Conservation (phyloP, 2,113 vertebrate genomes). For the Leptobrachium ailaonicum region DNA sequence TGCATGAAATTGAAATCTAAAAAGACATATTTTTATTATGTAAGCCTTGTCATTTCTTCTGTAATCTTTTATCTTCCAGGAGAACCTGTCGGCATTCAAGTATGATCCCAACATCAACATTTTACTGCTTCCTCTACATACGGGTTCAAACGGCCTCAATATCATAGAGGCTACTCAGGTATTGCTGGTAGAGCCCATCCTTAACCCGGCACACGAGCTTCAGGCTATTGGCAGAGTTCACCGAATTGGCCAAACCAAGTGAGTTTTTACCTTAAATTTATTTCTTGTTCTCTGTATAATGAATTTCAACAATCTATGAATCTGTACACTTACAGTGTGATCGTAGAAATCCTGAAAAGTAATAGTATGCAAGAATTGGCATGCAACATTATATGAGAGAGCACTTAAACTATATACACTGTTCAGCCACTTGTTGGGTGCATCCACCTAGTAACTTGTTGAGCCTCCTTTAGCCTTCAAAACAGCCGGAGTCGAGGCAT, state of each 20-base stretch:
- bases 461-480: no score
- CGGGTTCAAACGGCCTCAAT: conserved; percentile 94
- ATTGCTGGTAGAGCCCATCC: conserved; percentile 91
- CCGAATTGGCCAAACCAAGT: conserved; percentile 97
- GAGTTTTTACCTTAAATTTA: conserved; percentile 50
- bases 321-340: no score
- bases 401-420: no score
- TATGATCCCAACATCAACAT: conserved; percentile 94
- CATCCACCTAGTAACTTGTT: no score
- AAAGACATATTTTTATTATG: not conserved
- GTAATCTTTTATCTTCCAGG: conserved; percentile 70
- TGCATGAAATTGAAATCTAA: no score
- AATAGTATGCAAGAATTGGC: no score
- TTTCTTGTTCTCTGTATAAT: no score
- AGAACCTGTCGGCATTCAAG: conserved; percentile 97
- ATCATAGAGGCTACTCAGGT: conserved; percentile 97
- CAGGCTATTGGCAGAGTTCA: conserved; percentile 97
- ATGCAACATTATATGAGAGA: no score
- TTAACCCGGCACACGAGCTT: conserved; percentile 94
- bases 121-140: conserved; percentile 93
- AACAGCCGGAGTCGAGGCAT: no score
- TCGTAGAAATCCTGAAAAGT: no score
- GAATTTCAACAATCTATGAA: no score
- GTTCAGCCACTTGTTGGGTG: no score
- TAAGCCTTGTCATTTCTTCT: not conserved